Percentiles rank a stretch among this genome's conserved stretches.
These are phyloP conservation scores for Xiphophorus maculatus DNA, from an alignment of 2,113 vertebrate genomes.

Conservation along the genomic window DNA sequence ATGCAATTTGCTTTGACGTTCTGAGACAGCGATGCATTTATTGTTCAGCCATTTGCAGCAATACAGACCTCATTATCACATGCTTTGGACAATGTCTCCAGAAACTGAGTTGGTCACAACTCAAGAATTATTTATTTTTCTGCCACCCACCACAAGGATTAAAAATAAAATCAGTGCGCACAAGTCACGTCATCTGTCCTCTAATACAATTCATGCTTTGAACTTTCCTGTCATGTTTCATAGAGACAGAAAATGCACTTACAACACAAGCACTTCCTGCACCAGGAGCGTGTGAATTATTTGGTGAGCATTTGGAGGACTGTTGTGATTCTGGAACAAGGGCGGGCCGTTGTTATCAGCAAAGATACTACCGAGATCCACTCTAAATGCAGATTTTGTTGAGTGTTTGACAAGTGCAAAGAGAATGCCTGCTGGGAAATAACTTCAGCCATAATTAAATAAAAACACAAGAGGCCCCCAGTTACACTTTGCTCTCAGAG, in stretches of 20 bases:
- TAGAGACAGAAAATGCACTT: slow-evolving; percentile 33
- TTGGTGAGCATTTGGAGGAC: slow-evolving; percentile 55
- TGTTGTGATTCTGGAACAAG: slow-evolving; percentile 29
- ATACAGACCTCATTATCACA: slow-evolving; percentile 34
- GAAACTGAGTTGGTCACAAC: slow-evolving; percentile 30
- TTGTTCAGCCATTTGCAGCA: slow-evolving; percentile 49
- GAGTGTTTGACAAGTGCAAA: slow-evolving; percentile 52
- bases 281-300: slow-evolving; percentile 61
- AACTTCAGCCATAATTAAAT: slow-evolving; percentile 62
- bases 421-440: slow-evolving; percentile 55
- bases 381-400: slow-evolving; percentile 78
- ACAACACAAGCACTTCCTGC: slow-evolving; percentile 19
- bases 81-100: slow-evolving; percentile 34
- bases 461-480: slow-evolving; percentile 57
- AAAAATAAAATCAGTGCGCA: slow-evolving; percentile 46
- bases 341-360: slow-evolving; percentile 37
- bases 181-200: slow-evolving; percentile 23
- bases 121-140: slow-evolving; percentile 48
- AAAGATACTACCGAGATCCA: slow-evolving; percentile 46
- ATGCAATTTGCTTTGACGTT: slow-evolving; percentile 51
- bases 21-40: slow-evolving; percentile 16
- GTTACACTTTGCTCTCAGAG: slow-evolving; percentile 37
- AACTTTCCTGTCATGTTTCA: slow-evolving; percentile 41
- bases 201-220: slow-evolving; percentile 29
- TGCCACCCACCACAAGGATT: slow-evolving; percentile 21